phyloP scores from a whole-genome alignment of 2,113 vertebrate species.

The Apteryx owenii region DNA sequence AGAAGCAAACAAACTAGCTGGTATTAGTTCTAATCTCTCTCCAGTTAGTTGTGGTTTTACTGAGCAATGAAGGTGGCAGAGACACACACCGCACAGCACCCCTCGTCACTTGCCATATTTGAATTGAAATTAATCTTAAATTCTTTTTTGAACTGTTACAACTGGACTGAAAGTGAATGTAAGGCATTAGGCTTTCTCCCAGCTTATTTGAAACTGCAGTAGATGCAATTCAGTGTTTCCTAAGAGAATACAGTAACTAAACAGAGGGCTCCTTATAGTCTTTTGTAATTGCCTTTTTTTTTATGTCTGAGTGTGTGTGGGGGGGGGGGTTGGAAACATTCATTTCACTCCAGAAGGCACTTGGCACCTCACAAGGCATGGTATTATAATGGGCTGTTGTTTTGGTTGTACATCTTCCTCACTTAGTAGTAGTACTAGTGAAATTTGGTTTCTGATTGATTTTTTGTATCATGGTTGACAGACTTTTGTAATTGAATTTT shows the following conservation, averaged over 20 bases:
- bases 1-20: not conserved
- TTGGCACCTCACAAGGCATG: not conserved
- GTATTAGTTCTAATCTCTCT: not conserved
- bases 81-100: accelerated
- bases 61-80: not conserved
- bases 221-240: not conserved
- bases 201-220: not conserved
- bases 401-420: not conserved
- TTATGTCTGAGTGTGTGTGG: not conserved
- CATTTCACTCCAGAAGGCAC: not conserved
- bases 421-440: not conserved
- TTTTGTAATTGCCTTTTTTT: not conserved
- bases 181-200: not conserved
- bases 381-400: not conserved
- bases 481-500: not conserved
- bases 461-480: not conserved
- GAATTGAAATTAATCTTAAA: not conserved
- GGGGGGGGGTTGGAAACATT: not conserved
- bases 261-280: not conserved
- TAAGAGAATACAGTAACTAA: not conserved
- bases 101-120: not conserved
- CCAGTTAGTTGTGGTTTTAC: not conserved
- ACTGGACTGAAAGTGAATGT: not conserved
- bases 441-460: not conserved
- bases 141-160: not conserved